Conservation (phyloP, 1,140 invertebrate species). For the Pogonomyrmex californicus region DNA sequence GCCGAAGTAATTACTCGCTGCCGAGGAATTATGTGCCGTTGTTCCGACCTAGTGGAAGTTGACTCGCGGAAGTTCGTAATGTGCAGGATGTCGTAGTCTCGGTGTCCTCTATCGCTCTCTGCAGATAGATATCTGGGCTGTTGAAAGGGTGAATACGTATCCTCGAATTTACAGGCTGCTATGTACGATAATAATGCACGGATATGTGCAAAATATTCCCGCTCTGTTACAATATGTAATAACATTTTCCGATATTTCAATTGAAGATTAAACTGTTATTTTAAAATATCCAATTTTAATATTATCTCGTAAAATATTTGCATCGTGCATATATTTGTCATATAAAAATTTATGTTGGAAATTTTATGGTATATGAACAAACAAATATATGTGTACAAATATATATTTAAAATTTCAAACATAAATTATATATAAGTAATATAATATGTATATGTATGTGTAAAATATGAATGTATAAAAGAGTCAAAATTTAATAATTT, state of each 20-base stretch:
- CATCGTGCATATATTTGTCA: not conserved
- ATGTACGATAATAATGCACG: not conserved
- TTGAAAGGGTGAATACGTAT: slow-evolving; percentile 49
- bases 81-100: slow-evolving; percentile 56
- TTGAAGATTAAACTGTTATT: not conserved
- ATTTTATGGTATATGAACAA: no score
- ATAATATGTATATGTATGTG: no score
- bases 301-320: not conserved
- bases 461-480: no score
- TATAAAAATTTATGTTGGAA: not conserved
- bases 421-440: no score
- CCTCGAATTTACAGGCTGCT: slow-evolving; percentile 37
- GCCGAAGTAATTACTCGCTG: slow-evolving; percentile 67
- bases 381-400: no score
- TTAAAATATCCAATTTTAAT: not conserved
- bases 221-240: not conserved
- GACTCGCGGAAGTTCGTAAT: slow-evolving; percentile 54
- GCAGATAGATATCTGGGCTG: slow-evolving; percentile 52
- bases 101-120: slow-evolving; percentile 18
- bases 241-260: not conserved
- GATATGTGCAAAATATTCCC: not conserved
- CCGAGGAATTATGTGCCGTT: slow-evolving; percentile 67
- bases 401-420: no score
- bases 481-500: no score
- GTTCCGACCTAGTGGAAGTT: slow-evolving; percentile 65